A percentile compares a stretch with the other conserved stretches of the same genome.
These are phyloP conservation scores for Folsomia manolachei DNA, from an alignment of 2,888 invertebrate genomes.

Conservation along the genomic window DNA sequence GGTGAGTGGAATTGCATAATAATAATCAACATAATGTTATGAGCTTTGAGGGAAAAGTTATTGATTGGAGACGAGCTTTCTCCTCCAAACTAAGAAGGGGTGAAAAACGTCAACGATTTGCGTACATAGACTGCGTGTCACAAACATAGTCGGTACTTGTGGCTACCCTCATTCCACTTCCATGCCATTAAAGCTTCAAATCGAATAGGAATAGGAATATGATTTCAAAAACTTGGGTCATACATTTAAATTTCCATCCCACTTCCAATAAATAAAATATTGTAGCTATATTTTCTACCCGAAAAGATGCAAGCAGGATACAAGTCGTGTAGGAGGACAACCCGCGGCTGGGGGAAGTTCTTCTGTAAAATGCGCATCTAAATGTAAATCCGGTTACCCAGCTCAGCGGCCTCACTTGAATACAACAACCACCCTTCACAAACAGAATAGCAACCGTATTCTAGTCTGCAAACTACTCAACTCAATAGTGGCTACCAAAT, in stretches of 20 bases:
- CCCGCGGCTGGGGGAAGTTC: not conserved
- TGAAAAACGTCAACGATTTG: no score
- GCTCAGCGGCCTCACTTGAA: slow-evolving; percentile 15
- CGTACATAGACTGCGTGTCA: no score
- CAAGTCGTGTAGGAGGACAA: no score
- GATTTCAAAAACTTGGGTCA: not conserved
- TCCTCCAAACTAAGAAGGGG: not conserved
- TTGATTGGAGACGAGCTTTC: not conserved
- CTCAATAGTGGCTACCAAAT: not conserved
- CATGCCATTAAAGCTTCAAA: not conserved
- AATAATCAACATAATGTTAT: not conserved
- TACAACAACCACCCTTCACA: slow-evolving; percentile 33
- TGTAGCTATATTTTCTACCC: not conserved
- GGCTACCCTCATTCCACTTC: not conserved
- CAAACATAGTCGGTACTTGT: not conserved
- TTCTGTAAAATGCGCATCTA: slow-evolving; percentile 36
- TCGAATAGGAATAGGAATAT: no score
- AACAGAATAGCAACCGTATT: no score
- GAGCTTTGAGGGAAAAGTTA: not conserved
- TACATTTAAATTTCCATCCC: not conserved
- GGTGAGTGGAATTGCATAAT: not conserved
- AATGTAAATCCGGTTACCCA: slow-evolving; percentile 47
- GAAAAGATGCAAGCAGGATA: not conserved
- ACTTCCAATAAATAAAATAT: not conserved
- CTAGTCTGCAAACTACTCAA: not conserved